Evolutionary conservation across 2,113 vertebrate species (phyloP).

Genomic region (Galeopterus variegatus): DNA sequence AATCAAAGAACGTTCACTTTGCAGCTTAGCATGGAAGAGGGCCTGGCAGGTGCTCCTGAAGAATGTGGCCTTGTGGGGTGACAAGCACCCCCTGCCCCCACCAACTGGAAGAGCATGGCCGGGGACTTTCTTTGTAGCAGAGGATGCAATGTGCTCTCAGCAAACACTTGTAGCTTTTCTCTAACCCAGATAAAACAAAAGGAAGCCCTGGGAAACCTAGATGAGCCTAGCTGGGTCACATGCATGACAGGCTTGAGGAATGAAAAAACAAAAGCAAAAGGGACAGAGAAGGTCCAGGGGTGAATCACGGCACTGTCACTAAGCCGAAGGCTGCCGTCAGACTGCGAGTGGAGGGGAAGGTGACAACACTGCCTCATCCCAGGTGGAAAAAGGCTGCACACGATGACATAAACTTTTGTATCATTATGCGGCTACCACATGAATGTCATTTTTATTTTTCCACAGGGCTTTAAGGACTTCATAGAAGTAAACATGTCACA

Average conservation of each 20-base stretch:
- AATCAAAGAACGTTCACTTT: not conserved
- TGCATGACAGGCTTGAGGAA: not conserved
- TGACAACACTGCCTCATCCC: not conserved
- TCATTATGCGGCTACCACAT: not conserved
- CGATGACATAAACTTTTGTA: not conserved
- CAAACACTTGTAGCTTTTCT: not conserved
- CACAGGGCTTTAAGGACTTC: not conserved
- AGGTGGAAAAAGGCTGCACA: not conserved
- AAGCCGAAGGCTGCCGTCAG: fast-evolving
- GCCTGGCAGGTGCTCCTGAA: not conserved
- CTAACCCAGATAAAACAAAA: not conserved
- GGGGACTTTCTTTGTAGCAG: not conserved
- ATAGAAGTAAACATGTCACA: not conserved
- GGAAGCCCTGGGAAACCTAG: not conserved
- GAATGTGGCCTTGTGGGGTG: no score
- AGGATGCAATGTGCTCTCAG: not conserved
- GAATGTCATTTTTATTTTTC: not conserved
- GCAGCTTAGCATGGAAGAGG: not conserved
- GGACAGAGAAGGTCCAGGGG: not conserved
- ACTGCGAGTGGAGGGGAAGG: not conserved
- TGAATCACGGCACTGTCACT: fast-evolving
- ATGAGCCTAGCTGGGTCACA: not conserved
- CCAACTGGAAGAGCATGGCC: not conserved
- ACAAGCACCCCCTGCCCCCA: fast-evolving
- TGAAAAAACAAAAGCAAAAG: not conserved